Evolutionary conservation across 2,797 vertebrate species (phyloP).

Genomic region (Centropyge bicolor): DNA sequence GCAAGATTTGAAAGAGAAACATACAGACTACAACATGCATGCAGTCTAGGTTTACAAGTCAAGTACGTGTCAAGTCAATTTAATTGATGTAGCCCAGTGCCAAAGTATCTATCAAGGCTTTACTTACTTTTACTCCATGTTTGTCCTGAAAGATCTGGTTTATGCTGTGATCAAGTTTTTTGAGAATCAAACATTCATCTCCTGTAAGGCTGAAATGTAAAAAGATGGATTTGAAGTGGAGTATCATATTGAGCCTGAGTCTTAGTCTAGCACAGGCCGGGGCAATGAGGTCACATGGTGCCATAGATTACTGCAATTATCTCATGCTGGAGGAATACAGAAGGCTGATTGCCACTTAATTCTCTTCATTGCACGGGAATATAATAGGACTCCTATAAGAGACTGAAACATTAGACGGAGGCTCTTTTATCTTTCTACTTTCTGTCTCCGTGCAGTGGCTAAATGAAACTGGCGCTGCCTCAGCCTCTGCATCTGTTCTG

Average conservation of each 20-base stretch:
- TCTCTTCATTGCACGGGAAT: slow-evolving; percentile 25
- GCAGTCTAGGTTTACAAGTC: not conserved
- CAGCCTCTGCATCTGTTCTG: slow-evolving; percentile 24
- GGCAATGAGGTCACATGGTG: not conserved
- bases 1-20: not conserved
- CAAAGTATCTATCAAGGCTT: too few species aligned
- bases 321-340: slow-evolving; percentile 28
- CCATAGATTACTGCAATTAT: slow-evolving; percentile 27
- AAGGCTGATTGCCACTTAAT: slow-evolving; percentile 19
- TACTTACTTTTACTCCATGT: not conserved
- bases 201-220: not conserved
- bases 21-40: too few species aligned
- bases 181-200: not conserved
- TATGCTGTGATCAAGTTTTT: not conserved
- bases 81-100: not conserved
- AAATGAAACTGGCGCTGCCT: slow-evolving; percentile 24
- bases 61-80: not conserved
- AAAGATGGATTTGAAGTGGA: not conserved
- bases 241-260: not conserved
- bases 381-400: slow-evolving; percentile 34
- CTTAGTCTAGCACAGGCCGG: not conserved
- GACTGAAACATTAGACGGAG: slow-evolving; percentile 30
- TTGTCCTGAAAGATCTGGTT: not conserved
- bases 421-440: slow-evolving; percentile 19
- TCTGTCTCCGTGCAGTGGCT: slow-evolving; percentile 25